Conservation (phyloP, 2,797 vertebrate genomes). For the Micrastur ruficollis region DNA sequence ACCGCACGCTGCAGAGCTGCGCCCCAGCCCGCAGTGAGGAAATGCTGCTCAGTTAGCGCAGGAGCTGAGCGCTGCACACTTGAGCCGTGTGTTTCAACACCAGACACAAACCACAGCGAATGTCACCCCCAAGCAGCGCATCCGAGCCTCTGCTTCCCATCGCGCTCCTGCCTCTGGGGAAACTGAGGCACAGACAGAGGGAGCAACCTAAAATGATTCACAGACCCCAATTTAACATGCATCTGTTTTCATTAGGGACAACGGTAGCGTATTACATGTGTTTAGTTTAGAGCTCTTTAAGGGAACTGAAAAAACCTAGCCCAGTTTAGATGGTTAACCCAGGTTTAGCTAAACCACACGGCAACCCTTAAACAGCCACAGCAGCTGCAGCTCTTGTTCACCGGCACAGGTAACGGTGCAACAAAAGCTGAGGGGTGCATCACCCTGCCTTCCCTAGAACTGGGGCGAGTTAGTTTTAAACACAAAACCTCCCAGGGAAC, state of each 20-base stretch:
- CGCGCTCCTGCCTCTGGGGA: not conserved
- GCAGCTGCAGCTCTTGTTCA: not conserved
- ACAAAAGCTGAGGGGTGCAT: not conserved
- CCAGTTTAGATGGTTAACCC: not conserved
- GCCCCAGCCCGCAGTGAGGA: not conserved
- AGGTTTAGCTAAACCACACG: not conserved
- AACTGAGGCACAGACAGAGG: not conserved
- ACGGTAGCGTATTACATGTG: rapidly evolving
- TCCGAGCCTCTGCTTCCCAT: not conserved
- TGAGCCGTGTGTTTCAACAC: not conserved
- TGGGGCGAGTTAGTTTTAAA: not conserved
- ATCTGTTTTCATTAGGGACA: not conserved
- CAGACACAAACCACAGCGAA: not conserved
- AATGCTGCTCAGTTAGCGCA: not conserved
- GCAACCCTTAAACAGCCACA: too few species aligned
- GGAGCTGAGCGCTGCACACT: not conserved
- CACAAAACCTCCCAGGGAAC: not conserved
- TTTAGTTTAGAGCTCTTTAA: not conserved
- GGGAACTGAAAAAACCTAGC: not conserved
- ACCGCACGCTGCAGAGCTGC: not conserved
- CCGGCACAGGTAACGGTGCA: not conserved
- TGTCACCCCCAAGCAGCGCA: rapidly evolving
- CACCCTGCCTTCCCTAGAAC: not conserved
- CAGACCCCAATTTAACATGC: not conserved
- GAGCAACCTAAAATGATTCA: not conserved